Evolutionary conservation across 1,140 invertebrate species (phyloP).

Genomic region (Argopecten irradians): DNA sequence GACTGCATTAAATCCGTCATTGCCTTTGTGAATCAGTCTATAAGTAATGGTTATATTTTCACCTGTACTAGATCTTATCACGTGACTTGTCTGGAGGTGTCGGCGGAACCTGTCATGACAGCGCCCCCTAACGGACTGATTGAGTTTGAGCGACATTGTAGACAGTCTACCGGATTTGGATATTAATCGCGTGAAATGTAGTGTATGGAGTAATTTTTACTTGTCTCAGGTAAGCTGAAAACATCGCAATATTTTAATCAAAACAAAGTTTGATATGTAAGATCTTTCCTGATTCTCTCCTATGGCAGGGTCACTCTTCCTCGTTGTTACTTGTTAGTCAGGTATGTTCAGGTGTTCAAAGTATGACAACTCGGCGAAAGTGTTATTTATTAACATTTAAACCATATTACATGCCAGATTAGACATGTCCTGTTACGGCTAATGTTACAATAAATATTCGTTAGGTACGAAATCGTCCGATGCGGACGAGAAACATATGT

Average conservation of each 20-base stretch:
- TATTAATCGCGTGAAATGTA: background rate
- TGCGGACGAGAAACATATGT: constrained; percentile 4
- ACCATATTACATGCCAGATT: background rate
- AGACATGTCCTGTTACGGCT: background rate
- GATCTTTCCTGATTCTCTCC: background rate
- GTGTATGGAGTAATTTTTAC: background rate
- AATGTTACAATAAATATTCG: background rate
- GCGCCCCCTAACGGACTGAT: background rate
- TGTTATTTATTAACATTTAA: background rate
- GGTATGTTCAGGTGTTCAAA: background rate
- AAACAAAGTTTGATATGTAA: background rate
- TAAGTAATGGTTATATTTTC: too few relatives aligned
- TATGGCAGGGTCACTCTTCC: background rate
- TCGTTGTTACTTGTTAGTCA: background rate
- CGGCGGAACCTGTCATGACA: constrained; percentile 16
- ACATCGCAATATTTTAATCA: background rate
- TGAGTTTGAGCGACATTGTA: constrained; percentile 21
- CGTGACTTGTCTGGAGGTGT: background rate
- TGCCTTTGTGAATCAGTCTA: too few relatives aligned
- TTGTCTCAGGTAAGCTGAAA: background rate
- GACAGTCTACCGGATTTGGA: background rate
- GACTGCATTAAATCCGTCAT: too few relatives aligned
- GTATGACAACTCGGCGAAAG: constrained; percentile 2
- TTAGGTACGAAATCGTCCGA: background rate
- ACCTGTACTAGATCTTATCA: background rate